Evolutionary conservation across 2,797 vertebrate species (phyloP), one percentile per base, ranked within the genome.

Genomic region (Astyanax mexicanus): DNA sequence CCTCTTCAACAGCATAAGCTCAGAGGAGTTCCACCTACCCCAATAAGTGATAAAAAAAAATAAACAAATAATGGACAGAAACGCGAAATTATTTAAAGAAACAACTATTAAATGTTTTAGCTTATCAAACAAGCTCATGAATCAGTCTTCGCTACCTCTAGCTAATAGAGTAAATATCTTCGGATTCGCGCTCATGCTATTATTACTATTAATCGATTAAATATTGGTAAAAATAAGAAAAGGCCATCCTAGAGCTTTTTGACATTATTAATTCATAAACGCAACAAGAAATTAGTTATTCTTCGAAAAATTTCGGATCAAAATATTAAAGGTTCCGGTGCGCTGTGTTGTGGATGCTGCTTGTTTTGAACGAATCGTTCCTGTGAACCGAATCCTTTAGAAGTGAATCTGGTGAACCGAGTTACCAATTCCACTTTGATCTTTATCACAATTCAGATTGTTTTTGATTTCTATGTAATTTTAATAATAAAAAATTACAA

Each of bases 241-340:
- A 19, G 4, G 9, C 9, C 13, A 6, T 3, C 1, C 1, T 2
- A 3, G 10, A 62, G 6, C 52, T 15, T 23, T 12, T 0, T 55
- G 8, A 21, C 3, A 8, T 0, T 13, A 13, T 25, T 4, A 25
- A 21, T 44, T 44, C 25, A 44, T 8, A 0, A 10, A 9, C 15
- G 6, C 27, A 64, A 23, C 12, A 6, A 8, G 1, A 0, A 13
- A 3, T 5, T 17, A 19, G 51, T 5, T 44, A 19, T 27, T n/a
- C 15, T 38, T 10, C n/a, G n/a, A n/a, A n/a, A n/a, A n/a, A 35
- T 54, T 69, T 69, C 6, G 27, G 0, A 42, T 40, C 12, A 25
- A 35, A 66, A 60, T 35, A 49, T 21, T 42, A 40, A 37, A 58
- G 69, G 81, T 87, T 88, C 86, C 87, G 82, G 81, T 84, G 68